phyloP scores from a whole-genome alignment of 2,113 vertebrate genomes.

The Anolis sagrei region DNA sequence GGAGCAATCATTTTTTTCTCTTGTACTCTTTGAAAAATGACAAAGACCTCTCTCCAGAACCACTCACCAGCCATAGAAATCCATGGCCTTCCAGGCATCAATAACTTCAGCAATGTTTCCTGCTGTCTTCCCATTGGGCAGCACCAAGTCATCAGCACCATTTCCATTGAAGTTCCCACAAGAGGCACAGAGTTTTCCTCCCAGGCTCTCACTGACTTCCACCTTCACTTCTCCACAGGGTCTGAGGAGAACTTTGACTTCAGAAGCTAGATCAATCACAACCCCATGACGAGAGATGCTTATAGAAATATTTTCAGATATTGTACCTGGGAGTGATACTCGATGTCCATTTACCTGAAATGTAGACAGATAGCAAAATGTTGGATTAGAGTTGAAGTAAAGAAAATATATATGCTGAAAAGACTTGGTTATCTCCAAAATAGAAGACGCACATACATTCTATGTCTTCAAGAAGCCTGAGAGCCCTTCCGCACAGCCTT shows the following conservation, averaged over 20 bases:
- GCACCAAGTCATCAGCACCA: constrained; percentile 67
- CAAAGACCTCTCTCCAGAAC: not conserved
- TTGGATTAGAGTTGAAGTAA: too few species aligned
- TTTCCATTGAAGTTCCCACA: constrained; percentile 75
- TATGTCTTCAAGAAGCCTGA: too few species aligned
- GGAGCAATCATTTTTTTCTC: not conserved
- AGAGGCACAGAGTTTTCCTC: constrained; percentile 61
- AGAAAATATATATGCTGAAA: too few species aligned
- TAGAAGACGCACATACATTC: too few species aligned
- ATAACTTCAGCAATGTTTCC: constrained; percentile 56
- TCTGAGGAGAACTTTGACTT: constrained; percentile 66
- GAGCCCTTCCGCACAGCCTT: too few species aligned
- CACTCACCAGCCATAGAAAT: constrained; percentile 22
- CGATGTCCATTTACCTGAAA: constrained; percentile 74
- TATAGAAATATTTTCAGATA: constrained; percentile 51
- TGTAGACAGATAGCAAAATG: not conserved
- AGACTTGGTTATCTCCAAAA: not conserved
- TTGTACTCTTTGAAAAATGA: too few species aligned
- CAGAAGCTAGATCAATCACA: constrained; percentile 60
- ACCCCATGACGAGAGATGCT: constrained; percentile 47
- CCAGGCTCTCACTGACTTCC: constrained; percentile 48
- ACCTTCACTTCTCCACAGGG: constrained; percentile 64
- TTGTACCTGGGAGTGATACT: constrained; percentile 59
- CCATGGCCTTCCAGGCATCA: constrained; percentile 67
- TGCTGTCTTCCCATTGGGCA: constrained; percentile 58